phyloP scores from a whole-genome alignment of 2,113 vertebrate species.

The Ophthalmolycus amberensis region DNA sequence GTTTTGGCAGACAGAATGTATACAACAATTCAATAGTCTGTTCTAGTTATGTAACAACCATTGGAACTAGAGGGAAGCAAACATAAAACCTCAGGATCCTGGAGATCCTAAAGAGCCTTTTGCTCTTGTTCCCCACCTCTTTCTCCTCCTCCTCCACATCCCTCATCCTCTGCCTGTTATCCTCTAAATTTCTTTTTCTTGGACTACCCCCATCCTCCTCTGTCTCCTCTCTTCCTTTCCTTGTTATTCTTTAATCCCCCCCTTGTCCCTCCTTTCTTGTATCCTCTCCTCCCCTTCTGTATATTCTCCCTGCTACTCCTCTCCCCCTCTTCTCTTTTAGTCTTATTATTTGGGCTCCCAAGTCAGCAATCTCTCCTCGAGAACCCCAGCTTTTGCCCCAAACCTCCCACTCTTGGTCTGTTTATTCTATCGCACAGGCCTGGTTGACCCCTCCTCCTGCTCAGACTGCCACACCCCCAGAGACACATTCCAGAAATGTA shows the following conservation, averaged over 20 bases:
- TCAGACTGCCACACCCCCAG: conserved; percentile 50
- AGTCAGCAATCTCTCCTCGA: conserved; percentile 52
- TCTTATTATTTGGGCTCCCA: conserved; percentile 37
- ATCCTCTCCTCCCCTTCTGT: conserved; percentile 20
- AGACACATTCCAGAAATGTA: conserved; percentile 73
- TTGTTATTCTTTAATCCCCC: conserved; percentile 34
- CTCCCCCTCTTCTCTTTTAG: conserved; percentile 9
- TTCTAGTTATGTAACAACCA: conserved; percentile 69
- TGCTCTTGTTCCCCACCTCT: conserved; percentile 47
- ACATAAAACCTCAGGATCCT: conserved; percentile 73
- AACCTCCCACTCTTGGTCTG: conserved; percentile 57
- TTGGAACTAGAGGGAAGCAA: conserved; percentile 50
- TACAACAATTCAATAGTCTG: conserved; percentile 65
- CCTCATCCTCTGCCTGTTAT: conserved; percentile 32
- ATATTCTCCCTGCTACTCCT: conserved; percentile 10
- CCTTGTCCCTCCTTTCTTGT: conserved; percentile 3
- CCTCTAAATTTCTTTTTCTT: conserved; percentile 47
- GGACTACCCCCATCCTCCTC: conserved; percentile 32
- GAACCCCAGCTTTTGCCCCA: conserved; percentile 30
- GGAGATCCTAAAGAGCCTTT: conserved; percentile 78
- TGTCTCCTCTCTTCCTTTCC: conserved; percentile 32
- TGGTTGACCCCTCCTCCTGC: conserved; percentile 29
- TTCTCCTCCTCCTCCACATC: conserved; percentile 35
- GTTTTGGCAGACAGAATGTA: conserved; percentile 63
- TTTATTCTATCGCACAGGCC: conserved; percentile 66